These are phyloP conservation scores for Pyrocephalus nanus DNA, from an alignment of 2,797 vertebrate species.

Conservation along the genomic window DNA sequence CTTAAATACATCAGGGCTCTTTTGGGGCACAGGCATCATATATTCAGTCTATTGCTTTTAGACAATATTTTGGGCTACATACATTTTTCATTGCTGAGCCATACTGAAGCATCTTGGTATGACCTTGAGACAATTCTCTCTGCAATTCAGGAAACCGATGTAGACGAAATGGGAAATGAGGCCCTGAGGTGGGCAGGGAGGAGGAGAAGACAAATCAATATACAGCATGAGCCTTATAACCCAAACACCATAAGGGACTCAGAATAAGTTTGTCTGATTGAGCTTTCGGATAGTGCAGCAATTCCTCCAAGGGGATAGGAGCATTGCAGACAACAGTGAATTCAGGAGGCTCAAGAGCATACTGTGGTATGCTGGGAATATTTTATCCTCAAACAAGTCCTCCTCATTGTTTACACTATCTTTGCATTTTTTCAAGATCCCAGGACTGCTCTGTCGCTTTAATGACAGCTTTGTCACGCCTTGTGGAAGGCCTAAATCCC, in stretches of 20 bases:
- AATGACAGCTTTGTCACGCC: background rate
- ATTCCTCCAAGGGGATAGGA: background rate
- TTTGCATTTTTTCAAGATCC: background rate
- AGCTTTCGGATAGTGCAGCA: constrained; percentile 3
- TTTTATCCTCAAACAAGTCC: background rate
- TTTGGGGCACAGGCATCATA: background rate
- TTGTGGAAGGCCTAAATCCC: background rate
- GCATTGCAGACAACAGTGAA: background rate
- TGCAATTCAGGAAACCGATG: background rate
- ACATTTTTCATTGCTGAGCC: constrained; percentile 4
- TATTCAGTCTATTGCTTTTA: constrained; percentile 17
- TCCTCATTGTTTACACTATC: background rate
- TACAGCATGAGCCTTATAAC: background rate
- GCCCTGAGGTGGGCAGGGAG: background rate
- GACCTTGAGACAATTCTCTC: constrained; percentile 41
- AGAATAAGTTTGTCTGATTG: background rate
- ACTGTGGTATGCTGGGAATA: background rate
- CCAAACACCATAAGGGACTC: background rate
- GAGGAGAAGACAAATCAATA: constrained; percentile 27
- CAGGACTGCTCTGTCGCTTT: background rate
- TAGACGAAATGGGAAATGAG: constrained; percentile 19
- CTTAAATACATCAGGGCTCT: background rate
- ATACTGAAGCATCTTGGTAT: background rate
- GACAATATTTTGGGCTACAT: background rate
- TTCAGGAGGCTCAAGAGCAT: background rate